A percentile compares a stretch with the other conserved stretches of the same genome.
Conservation (phyloP, 2,797 vertebrate species). For the Cheirogaleus major region DNA sequence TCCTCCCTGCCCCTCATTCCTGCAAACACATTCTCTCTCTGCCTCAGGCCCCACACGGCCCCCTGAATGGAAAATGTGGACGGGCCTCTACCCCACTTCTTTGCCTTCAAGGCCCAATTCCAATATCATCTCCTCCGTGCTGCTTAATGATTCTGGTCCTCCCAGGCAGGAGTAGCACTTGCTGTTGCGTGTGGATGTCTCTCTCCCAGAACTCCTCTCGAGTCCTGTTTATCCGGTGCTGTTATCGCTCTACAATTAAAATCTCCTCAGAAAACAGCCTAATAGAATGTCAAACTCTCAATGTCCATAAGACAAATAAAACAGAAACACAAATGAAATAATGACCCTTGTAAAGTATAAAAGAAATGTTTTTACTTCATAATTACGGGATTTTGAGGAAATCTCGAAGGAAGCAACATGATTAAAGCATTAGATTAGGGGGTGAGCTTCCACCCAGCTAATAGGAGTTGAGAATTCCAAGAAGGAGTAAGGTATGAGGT, state of each 20-base stretch:
- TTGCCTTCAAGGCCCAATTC: not conserved
- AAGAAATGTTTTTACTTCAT: not conserved
- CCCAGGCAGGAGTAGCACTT: not conserved
- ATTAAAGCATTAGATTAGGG: no score
- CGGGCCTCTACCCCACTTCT: not conserved
- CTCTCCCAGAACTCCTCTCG: not conserved
- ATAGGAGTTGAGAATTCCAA: not conserved
- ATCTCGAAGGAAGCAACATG: not conserved
- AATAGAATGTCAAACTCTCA: not conserved
- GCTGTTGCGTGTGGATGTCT: fast-evolving
- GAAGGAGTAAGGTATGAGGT: fast-evolving
- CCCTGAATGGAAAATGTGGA: not conserved
- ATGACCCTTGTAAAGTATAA: not conserved
- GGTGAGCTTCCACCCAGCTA: not conserved
- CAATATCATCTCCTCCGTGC: no score
- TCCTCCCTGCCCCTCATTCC: no score
- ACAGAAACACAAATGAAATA: not conserved
- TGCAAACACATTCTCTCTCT: no score
- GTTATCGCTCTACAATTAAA: not conserved
- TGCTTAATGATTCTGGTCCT: not conserved
- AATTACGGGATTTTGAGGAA: not conserved
- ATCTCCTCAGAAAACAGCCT: not conserved
- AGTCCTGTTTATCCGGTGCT: no score
- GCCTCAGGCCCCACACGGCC: fast-evolving
- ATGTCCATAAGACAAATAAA: not conserved